Evolutionary conservation across 2,888 invertebrate species (phyloP), one percentile per base, ranked within the genome.

Genomic region (Drosophila lutescens): DNA sequence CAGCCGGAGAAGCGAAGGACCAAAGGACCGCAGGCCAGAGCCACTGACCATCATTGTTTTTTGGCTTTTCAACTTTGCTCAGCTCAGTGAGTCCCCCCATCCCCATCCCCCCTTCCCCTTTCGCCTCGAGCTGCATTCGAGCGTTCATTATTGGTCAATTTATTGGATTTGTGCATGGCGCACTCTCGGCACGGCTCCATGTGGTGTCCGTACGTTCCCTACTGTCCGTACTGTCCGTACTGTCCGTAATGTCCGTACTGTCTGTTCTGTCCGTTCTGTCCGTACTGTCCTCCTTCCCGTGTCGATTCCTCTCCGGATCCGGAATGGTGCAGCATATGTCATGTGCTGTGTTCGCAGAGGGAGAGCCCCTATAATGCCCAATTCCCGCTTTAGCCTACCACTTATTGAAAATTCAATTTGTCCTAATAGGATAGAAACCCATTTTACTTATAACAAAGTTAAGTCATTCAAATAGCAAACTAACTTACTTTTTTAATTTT

Each of bases 91-190:
- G 30, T 30, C 13, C n/a, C n/a, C n/a, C n/a, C n/a, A n/a, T n/a
- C n/a, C 17, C 13, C 26, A 26, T 26, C 6, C 5, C 26, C 26
- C 26, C 6, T 26, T 26, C 5, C 26, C 7, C 34, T 6, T 26
- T 30, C 26, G 30, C 46, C 5, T 51, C 50, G 60, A 73, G 62
- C 65, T 85, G 85, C 71, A 76, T 79, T 78, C 74, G 80, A 85
- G 76, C 87, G 86, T 87, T 87, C 87, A 87, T 86, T 82, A 84
- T 86, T 90, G 90, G 84, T 86, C 89, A 90, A 89, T 89, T 89
- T 90, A 90, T 90, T 90, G 90, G 89, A 86, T 86, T 80, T 87
- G 81, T 77, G 78, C 84, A 82, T 79, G 81, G 76, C 67, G 54
- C 74, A 73, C 58, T 59, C 65, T 66, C 58, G 61, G 40, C 58